Percentiles rank a stretch among this genome's conserved stretches.
Evolutionary conservation across 2,888 invertebrate species (phyloP).

Genomic region (Ischnus inquisitorius): DNA sequence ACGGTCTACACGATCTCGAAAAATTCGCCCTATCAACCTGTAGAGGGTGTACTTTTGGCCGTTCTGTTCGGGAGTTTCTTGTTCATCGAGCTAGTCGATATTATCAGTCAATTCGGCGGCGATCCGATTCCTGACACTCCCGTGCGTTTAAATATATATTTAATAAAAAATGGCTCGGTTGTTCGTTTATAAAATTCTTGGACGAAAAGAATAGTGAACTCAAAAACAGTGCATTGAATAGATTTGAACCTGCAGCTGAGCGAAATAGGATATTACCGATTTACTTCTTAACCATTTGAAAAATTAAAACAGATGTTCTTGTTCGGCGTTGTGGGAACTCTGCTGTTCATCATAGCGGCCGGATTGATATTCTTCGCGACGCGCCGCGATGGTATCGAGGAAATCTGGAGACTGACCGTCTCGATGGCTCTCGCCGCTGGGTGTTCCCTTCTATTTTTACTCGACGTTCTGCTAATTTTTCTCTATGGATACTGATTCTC

Average conservation of each 20-base stretch:
- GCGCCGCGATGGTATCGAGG: conserved; percentile 61
- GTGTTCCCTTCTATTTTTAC: conserved; percentile 73
- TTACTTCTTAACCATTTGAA: neutral
- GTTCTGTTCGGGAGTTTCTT: conserved; percentile 75
- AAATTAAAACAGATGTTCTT: conserved; percentile 76
- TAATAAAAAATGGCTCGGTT: neutral
- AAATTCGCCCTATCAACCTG: conserved; percentile 71
- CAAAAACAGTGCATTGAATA: neutral
- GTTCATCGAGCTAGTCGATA: conserved; percentile 81
- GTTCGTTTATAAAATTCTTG: neutral
- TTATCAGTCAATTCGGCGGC: conserved; percentile 82
- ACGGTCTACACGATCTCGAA: conserved; percentile 71
- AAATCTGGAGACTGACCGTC: conserved; percentile 71
- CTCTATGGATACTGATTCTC: conserved; percentile 75
- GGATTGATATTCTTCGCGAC: conserved; percentile 69
- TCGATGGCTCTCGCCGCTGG: conserved; percentile 69
- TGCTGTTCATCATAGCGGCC: conserved; percentile 74
- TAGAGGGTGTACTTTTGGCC: conserved; percentile 70
- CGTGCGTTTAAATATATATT: conserved; percentile 74
- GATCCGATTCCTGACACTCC: conserved; percentile 83
- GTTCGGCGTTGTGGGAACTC: conserved; percentile 74
- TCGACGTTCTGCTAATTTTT: conserved; percentile 77
- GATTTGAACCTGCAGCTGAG: neutral
- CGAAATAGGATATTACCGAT: too few relatives aligned
- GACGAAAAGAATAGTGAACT: too few relatives aligned